phyloP scores from a whole-genome alignment of 2,113 vertebrate species.

The Zingel zingel region DNA sequence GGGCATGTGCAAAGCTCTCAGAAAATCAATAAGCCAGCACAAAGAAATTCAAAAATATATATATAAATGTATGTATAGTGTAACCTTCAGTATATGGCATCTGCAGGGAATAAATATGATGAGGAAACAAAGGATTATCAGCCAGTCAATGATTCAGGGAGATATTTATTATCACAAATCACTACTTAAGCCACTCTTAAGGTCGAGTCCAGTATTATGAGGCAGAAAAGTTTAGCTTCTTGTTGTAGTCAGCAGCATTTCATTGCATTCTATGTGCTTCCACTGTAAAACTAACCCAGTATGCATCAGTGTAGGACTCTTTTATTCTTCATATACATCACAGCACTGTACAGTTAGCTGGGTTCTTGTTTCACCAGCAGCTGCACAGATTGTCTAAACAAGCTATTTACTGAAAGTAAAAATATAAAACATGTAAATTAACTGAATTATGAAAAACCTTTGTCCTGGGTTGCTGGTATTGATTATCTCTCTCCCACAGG shows the following conservation, averaged over 20 bases:
- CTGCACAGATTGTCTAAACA: neutral
- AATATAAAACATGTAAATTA: neutral
- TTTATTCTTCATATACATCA: neutral
- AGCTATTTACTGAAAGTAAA: neutral
- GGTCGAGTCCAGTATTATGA: neutral
- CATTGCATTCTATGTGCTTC: neutral
- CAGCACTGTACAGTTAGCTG: neutral
- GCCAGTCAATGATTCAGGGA: constrained; percentile 1
- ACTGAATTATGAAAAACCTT: neutral
- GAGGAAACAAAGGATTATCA: constrained; percentile 10
- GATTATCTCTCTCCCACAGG: constrained; percentile 80
- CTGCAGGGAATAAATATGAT: constrained; percentile 22
- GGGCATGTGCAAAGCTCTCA: constrained; percentile 33
- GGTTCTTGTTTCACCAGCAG: neutral
- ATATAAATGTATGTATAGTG: constrained; percentile 26
- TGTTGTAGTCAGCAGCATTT: neutral
- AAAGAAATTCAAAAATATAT: constrained; percentile 30
- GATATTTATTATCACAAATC: constrained; percentile 22
- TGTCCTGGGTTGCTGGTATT: neutral
- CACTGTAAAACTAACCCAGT: neutral
- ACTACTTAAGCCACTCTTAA: neutral
- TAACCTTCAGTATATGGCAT: constrained; percentile 20
- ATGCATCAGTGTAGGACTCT: neutral
- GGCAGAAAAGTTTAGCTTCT: neutral
- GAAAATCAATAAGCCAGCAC: constrained; percentile 50